Base-by-base conservation (phyloP, 1,140 invertebrate species). In the Pissodes strobi region DNA sequence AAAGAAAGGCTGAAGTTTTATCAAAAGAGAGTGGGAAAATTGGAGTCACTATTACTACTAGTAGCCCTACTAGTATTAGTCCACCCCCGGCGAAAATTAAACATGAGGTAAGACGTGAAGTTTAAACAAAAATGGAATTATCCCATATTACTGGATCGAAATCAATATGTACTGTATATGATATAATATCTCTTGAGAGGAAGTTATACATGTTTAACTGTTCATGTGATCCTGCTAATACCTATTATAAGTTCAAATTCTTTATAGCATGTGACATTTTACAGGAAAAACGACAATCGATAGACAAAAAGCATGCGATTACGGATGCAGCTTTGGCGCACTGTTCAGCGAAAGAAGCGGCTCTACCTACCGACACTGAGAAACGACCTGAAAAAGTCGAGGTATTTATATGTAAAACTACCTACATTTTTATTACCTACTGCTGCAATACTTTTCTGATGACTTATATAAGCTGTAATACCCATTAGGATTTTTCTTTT, bases 1-100 rank as follows among this genome's bases (percentile, higher is more conserved):
- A 93, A 76, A 84, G 91, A 57, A 93, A 93, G 79, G 91, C 90
- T 0, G 90, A 92, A 68, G 90, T 93, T 1, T 80, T 93, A 1
- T 88, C 86, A 38, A 88, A 89, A 65, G 90, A 93, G 76, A 92
- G 90, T 2, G 92, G 92, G 1, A 94, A 93, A 80, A 93, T 93
- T 68, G 92, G 92, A 37, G 90, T 93, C 17, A 93, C 91, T 12
- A 94, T 93, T 53, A 92, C 90, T 53, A 86, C 85, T 12, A 88
- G 86, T 52, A 85, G 84, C 75, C 85, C 89, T 18, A 83, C 84
- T 70, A 84, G 83, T 76, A 74, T 81, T 57, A 78, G 78, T 68
- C 76, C 81, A 34, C 83, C 82, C 55, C 82, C 84, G n/a, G 78
- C 79, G 0, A 83, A 86, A 76, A 78, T 84, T 34, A 27, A 19